Evolutionary conservation across 2,113 vertebrate genomes (phyloP), one percentile per base, ranked within the genome.

Genomic region (Epinephelus lanceolatus): DNA sequence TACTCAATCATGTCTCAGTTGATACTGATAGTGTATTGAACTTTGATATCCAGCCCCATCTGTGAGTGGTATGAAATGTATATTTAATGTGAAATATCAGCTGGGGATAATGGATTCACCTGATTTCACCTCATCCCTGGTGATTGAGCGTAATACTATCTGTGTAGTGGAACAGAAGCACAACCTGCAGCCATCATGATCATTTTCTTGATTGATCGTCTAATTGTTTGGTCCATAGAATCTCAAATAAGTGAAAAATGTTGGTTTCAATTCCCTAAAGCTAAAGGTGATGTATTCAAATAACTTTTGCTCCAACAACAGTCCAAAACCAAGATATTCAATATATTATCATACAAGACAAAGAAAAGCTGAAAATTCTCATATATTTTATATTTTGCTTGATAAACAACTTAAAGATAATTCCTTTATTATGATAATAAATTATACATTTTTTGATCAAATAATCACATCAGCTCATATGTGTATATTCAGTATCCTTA

Each of bases 61-160:
- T 37, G 63, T 37, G 63, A 78, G 10, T 30, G 11, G 0, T 65
- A 55, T 27, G 30, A 27, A 51, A 18, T 37, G 30, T 25, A 66
- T 66, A 59, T 59, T 17, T 30, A 62, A 66, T 25, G n/a, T 66
- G 23, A 66, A 66, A 47, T 66, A 72, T 59, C 19, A n/a, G 45
- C 17, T 0, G 37, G 52, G n/a, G 21, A 33, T 51, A 51, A 52
- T 62, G 45, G 59, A 51, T 61, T 45, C 42, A 45, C 42, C 12
- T 62, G 27, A 23, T 40, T 52, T 63, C 9, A 62, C 8, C 30
- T 75, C 14, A 25, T 40, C 47, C 30, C 47, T 25, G 13, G 55
- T 19, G 3, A 25, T 19, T 52, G 3, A 23, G 30, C 42, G 30
- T 71, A 14, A 17, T n/a, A 37, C 51, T 37, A 27, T 52, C 17